Base-by-base conservation (phyloP, 2,888 invertebrate species). In the Aphelenchoides bicaudatus region DNA sequence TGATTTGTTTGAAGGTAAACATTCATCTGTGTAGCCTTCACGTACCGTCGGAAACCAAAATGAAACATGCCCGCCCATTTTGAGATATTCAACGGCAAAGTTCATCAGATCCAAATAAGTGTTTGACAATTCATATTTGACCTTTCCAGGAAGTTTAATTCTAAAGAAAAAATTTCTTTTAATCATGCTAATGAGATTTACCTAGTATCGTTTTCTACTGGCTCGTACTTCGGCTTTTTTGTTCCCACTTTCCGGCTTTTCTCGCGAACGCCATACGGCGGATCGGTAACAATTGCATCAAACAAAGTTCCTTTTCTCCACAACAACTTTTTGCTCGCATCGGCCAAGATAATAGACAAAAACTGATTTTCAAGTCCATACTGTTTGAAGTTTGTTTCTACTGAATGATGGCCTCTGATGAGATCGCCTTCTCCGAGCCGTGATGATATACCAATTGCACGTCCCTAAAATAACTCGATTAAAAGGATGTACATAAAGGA, bases 201-300 rank as follows among this genome's bases (percentile, higher is more conserved):
- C 55, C 2, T 34, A 56, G 37, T 1, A 29, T 47, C 13, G 50
- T 56, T 62, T 55, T 57, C 57, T 61, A 53, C 52, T 61, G 69
- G 3, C 79, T 23, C n/a, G 51, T 57, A n/a, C 55, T 73, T 70
- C 6, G 64, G 31, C 53, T 67, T 59, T 61, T 74, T 68, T 37
- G 56, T 75, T 28, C 90, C 91, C 43, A 91, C 86, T 79, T 87
- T 87, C 81, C 89, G 89, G 0, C 90, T 89, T 0, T 92, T 86
- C 82, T 98, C 98, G 62, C 98, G 83, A 27, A 98, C 90, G 29
- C 98, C 98, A 82, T 98, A 98, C 0, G 98, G 98, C 23, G 96
- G 98, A 82, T 98, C 98, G 29, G 94, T 92, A 58, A 98, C 86
- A 61, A 98, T 91, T 30, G 90, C 88, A 82, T 98, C 93, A 75